Conservation (phyloP, 2,113 vertebrate species). For the Ursus arctos region DNA sequence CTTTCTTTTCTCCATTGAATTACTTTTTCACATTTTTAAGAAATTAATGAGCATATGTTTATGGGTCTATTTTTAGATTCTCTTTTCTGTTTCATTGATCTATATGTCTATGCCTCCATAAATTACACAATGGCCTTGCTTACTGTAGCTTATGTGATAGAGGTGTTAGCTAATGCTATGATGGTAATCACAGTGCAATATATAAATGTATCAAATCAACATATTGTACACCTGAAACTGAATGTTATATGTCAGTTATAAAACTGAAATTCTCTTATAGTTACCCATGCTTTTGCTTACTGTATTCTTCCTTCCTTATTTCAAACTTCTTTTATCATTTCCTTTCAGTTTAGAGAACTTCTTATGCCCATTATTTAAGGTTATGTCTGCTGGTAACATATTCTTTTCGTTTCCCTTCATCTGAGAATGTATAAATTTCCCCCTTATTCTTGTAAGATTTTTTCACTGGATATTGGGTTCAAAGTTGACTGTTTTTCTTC, state of each 20-base stretch:
- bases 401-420: neutral
- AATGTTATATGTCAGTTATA: neutral
- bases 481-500: neutral
- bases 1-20: neutral
- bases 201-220: neutral
- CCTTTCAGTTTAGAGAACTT: neutral
- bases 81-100: neutral
- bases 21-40: neutral
- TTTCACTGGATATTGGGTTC: neutral
- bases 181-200: neutral
- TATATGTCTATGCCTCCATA: neutral
- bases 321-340: neutral
- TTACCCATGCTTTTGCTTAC: neutral
- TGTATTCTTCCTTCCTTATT: neutral
- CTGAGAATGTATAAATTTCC: neutral
- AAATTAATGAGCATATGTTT: neutral
- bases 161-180: neutral
- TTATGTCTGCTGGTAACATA: neutral
- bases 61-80: neutral
- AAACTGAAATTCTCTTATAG: neutral
- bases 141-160: neutral
- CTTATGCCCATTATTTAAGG: neutral
- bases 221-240: neutral
- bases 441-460: neutral
- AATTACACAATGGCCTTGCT: neutral